Evolutionary conservation across 1,140 invertebrate species (phyloP).

Genomic region (Latrodectus geometricus): DNA sequence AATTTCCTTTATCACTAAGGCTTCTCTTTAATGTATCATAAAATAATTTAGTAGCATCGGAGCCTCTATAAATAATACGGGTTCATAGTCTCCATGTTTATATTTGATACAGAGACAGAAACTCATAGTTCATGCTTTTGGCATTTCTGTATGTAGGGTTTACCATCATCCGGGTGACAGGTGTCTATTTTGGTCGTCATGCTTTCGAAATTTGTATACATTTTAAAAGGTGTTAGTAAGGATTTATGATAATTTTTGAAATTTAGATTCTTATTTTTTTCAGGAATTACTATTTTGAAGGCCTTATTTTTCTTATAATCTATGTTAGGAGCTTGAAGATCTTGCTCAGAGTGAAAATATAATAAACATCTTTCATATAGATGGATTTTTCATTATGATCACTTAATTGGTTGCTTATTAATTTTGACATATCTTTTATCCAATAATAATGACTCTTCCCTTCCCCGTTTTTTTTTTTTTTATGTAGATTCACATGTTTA

Average conservation of each 20-base stretch:
- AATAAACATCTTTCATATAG: slow-evolving; percentile 16
- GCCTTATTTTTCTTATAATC: background rate
- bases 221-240: slow-evolving; percentile 24
- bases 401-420: background rate
- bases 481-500: slow-evolving; percentile 35
- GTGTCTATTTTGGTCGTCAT: background rate
- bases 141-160: background rate
- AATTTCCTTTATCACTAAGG: background rate
- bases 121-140: slow-evolving; percentile 6
- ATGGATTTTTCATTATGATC: slow-evolving; percentile 7
- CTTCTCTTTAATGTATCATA: background rate
- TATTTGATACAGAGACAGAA: background rate
- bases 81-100: background rate
- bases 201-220: slow-evolving; percentile 30
- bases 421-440: no score
- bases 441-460: slow-evolving; percentile 9
- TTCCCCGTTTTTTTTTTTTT: slow-evolving; percentile 11
- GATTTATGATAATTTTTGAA: slow-evolving; percentile 20
- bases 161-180: background rate
- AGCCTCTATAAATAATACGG: background rate
- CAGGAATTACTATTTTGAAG: slow-evolving; percentile 4
- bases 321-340: background rate
- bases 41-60: background rate
- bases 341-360: background rate
- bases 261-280: background rate